phyloP scores from a whole-genome alignment of 2,113 vertebrate species.

The Chaetodon trifascialis region DNA sequence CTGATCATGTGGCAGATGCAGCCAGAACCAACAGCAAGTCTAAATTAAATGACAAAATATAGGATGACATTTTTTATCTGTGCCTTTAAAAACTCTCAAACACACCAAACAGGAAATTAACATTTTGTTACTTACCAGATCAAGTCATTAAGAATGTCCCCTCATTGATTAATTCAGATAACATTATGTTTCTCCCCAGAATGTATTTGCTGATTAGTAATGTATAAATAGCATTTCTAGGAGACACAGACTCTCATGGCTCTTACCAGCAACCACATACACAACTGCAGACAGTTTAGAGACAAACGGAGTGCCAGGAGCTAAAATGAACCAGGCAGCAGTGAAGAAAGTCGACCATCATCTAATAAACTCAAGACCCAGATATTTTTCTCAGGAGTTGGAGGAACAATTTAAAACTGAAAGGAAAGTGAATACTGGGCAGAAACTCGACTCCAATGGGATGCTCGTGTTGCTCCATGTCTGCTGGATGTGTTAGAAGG shows the following conservation, averaged over 20 bases:
- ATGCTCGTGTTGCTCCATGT: neutral
- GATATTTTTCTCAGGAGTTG: neutral
- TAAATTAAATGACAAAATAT: neutral
- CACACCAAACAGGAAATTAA: too few relatives aligned
- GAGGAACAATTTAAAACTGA: neutral
- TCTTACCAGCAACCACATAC: neutral
- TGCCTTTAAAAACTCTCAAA: too few relatives aligned
- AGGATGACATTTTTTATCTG: neutral
- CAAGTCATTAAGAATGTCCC: neutral
- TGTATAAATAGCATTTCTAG: neutral
- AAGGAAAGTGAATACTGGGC: neutral
- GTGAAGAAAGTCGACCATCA: neutral
- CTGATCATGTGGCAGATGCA: neutral
- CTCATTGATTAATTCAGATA: neutral
- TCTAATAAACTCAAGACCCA: neutral
- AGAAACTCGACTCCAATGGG: neutral
- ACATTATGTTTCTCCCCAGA: neutral
- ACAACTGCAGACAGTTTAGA: neutral
- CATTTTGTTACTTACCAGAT: too few relatives aligned
- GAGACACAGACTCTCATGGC: neutral
- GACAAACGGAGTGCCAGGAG: neutral
- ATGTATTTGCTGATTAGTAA: too few relatives aligned
- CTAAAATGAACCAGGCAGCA: neutral
- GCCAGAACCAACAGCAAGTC: too few relatives aligned
- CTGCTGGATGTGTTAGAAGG: neutral